Percentiles rank a stretch among this genome's conserved stretches.
Evolutionary conservation across 2,888 invertebrate species (phyloP).

Genomic region (Erannis defoliaria): DNA sequence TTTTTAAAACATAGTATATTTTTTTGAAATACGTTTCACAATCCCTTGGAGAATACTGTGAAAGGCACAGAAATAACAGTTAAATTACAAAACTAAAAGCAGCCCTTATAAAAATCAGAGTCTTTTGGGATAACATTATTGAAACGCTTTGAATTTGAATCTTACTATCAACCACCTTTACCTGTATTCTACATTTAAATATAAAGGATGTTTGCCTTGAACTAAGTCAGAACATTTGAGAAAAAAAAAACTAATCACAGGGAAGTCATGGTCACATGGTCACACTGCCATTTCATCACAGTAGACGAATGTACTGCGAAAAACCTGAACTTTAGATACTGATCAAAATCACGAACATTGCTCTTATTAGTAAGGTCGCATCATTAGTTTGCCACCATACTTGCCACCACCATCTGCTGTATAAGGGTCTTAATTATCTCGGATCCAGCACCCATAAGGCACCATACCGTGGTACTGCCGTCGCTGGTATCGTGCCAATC

Average conservation of each 20-base stretch:
- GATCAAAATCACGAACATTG: conserved; percentile 39
- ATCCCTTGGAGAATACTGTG: conserved; percentile 5
- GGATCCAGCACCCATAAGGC: conserved; percentile 46
- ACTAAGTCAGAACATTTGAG: no score
- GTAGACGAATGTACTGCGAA: neutral
- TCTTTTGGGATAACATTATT: neutral
- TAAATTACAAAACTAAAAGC: neutral
- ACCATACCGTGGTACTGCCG: conserved; percentile 42
- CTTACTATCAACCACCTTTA: conserved; percentile 2
- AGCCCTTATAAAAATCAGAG: conserved; percentile 7
- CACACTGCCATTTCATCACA: no score
- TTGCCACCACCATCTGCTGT: conserved; percentile 45
- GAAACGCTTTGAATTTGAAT: conserved; percentile 16
- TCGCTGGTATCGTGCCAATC: conserved; percentile 69
- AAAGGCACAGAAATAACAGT: neutral
- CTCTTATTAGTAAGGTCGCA: conserved; percentile 44
- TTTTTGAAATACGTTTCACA: neutral
- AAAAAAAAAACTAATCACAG: no score
- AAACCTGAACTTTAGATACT: conserved; percentile 12
- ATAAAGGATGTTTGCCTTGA: no score
- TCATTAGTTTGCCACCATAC: conserved; percentile 42
- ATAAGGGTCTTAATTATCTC: conserved; percentile 49
- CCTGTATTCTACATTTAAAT: neutral
- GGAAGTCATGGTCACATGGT: no score
- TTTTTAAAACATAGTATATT: neutral